phyloP scores from a whole-genome alignment of 2,113 vertebrate genomes.

The Mastomys natalensis region DNA sequence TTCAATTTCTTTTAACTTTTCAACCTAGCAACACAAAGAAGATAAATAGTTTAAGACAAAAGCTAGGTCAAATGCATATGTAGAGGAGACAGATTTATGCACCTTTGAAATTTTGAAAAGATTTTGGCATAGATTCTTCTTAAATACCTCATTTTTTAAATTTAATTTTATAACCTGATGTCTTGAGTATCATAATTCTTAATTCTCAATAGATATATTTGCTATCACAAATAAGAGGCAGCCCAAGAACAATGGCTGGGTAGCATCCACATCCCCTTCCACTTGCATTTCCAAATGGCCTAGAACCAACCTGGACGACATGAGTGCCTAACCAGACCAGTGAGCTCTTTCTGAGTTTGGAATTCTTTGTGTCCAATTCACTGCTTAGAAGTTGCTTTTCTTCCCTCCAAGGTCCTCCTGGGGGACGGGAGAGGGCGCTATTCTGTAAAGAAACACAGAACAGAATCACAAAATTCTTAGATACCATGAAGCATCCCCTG shows the following conservation, averaged over 20 bases:
- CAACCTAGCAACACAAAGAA: background rate
- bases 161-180: background rate
- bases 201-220: background rate
- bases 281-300: background rate
- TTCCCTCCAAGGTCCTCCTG: background rate
- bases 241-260: background rate
- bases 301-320: background rate
- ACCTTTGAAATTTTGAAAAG: background rate
- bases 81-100: background rate
- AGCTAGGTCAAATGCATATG: background rate
- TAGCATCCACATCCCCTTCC: background rate
- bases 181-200: background rate
- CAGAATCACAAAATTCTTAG: background rate
- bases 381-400: background rate
- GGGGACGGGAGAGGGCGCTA: background rate
- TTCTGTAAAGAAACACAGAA: background rate
- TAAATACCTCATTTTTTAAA: background rate
- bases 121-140: background rate
- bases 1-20: background rate
- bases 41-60: slow-evolving; percentile 16
- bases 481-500: background rate
- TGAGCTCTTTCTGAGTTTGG: background rate
- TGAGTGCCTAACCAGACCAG: background rate
- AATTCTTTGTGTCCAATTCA: background rate
- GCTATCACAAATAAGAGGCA: background rate